Evolutionary conservation across 2,888 invertebrate species (phyloP).

Genomic region (Pollenia labialis): DNA sequence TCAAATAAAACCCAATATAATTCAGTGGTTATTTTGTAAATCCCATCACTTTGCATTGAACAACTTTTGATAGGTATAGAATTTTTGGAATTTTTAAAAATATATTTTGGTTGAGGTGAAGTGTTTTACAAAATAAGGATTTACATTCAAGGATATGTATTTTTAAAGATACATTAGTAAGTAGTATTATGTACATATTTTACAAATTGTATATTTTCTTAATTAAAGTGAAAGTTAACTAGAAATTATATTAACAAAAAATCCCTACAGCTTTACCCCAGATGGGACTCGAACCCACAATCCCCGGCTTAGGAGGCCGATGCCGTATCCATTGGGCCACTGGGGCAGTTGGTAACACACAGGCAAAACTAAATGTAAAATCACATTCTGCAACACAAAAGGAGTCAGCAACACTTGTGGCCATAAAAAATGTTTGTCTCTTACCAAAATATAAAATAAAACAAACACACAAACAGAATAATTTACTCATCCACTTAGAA

Average conservation of each 20-base stretch:
- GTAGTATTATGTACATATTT: too few relatives aligned
- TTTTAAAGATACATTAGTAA: too few relatives aligned
- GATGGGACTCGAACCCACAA: conserved; percentile 81
- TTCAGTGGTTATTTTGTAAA: too few relatives aligned
- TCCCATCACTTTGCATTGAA: too few relatives aligned
- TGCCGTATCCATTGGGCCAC: conserved; percentile 81
- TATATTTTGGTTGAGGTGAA: too few relatives aligned
- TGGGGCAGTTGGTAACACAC: conserved; percentile 74
- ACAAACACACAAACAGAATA: background rate
- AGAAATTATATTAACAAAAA: conserved; percentile 53
- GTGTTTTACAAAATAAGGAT: too few relatives aligned
- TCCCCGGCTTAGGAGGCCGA: conserved; percentile 81
- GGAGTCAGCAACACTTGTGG: conserved; percentile 48
- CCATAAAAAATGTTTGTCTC: conserved; percentile 38
- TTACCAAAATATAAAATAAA: conserved; percentile 13
- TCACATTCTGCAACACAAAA: background rate
- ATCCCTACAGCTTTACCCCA: conserved; percentile 76
- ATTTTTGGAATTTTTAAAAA: too few relatives aligned
- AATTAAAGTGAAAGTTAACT: conserved; percentile 10
- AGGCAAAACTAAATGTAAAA: conserved; percentile 16
- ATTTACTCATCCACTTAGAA: background rate
- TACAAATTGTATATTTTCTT: too few relatives aligned
- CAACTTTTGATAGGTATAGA: too few relatives aligned
- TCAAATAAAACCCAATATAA: too few relatives aligned
- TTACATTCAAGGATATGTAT: too few relatives aligned